Evolutionary conservation across 2,113 vertebrate genomes (phyloP), one percentile per base, ranked within the genome.

Genomic region (Oncorhynchus tshawytscha): DNA sequence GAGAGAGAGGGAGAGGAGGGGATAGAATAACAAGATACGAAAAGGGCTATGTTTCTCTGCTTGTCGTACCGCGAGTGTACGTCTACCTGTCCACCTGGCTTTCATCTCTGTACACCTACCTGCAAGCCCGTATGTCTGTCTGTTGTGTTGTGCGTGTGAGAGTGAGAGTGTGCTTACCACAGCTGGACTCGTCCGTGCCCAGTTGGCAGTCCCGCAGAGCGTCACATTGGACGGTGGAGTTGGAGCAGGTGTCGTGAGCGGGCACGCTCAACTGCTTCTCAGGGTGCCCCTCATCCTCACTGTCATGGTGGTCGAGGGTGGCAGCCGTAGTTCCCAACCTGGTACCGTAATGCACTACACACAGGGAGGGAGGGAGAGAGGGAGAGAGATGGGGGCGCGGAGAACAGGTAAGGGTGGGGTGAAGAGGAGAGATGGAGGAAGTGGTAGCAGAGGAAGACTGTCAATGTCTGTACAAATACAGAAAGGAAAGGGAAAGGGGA

Each of bases 141-240:
- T 57, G 60, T 16, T 29, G 67, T 77, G 57, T 57, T 16, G 20
- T 8, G 71, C 27, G 27, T 45, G 20, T 54, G 15, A 68, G 22
- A 16, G 20, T 54, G 15, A 68, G 22, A 16, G 22, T 5, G 3
- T 22, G 72, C 88, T 91, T 74, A 93, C 92, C 88, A 78, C 93
- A 94, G 34, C 80, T 62, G 18, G 72, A 81, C 83, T 93, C 92
- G 2, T 94, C 92, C 1, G 73, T 79, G 71, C 83, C 88, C 31
- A 79, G 29, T 6, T 77, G 0, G 70, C 92, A 94, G 80, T 91
- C 78, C n/a, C 1, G 68, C 20, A 73, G 78, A 1, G 25, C 87
- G 34, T 94, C 86, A 78, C 92, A 93, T 0, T 70, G 18, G 1
- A 87, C 71, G 9, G 84, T 81, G 13, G 20, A 79, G 80, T 75